These are phyloP conservation scores for Apamea monoglypha DNA, from an alignment of 2,888 invertebrate species.

Conservation along the genomic window DNA sequence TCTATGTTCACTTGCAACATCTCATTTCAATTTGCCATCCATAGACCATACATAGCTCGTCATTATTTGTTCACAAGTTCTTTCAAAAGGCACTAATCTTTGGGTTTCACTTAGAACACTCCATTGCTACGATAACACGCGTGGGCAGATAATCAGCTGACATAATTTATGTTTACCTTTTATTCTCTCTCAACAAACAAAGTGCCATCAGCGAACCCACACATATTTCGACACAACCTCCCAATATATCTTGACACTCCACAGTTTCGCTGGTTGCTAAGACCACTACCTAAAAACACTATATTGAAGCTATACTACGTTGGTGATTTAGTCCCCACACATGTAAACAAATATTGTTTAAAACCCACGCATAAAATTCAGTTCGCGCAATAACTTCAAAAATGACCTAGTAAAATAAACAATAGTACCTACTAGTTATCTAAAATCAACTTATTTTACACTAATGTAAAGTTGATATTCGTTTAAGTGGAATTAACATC, in stretches of 20 bases:
- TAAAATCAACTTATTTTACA: background rate
- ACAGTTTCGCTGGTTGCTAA: background rate
- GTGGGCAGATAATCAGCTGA: slow-evolving; percentile 48
- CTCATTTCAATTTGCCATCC: background rate
- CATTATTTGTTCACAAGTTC: background rate
- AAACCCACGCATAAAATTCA: background rate
- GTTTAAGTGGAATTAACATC: background rate
- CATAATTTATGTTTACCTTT: slow-evolving; percentile 43
- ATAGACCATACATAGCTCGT: background rate
- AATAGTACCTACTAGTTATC: background rate
- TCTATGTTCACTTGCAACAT: background rate
- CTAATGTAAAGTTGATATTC: background rate
- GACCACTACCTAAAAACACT: background rate
- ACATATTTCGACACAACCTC: slow-evolving; percentile 41
- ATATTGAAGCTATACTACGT: background rate
- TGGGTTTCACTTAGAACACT: slow-evolving; percentile 2
- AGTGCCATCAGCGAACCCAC: slow-evolving; percentile 50
- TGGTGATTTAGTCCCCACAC: no score
- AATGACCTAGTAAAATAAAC: background rate
- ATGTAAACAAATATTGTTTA: background rate
- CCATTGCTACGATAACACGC: slow-evolving; percentile 10
- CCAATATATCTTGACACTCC: slow-evolving; percentile 10
- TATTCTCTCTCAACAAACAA: slow-evolving; percentile 40
- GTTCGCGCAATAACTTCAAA: background rate
- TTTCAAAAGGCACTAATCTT: slow-evolving; percentile 9